Evolutionary conservation across 64 coral and sea anemone species (phyloP), one percentile per base, ranked within the genome.

Genomic region (Stylophora pistillata): DNA sequence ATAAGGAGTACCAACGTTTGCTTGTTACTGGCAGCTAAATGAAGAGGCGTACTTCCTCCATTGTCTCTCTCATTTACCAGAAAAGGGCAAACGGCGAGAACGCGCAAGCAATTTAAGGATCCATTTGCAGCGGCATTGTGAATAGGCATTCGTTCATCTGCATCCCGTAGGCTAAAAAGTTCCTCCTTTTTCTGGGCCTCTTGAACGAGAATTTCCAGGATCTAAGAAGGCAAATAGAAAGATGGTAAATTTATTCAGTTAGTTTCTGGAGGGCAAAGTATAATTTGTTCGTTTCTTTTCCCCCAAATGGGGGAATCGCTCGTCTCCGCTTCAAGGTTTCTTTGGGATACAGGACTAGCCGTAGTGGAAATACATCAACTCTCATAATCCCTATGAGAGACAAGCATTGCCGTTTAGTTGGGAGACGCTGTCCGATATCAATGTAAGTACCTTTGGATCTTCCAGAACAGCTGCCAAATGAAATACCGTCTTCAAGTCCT

Each of bases 81-180:
- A 33, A 23, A 21, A 9, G 37, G 54, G 31, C 17, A 55, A 28
- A 58, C 28, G 23, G 90, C 26, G 5, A 91, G 47, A n/a, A 61
- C 10, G 0, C 69, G n/a, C 37, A 75, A 57, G 15, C 81, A 74
- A 31, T 86, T 20, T 1, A 91, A 31, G 13, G 41, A 55, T 27
- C 90, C 90, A 58, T 10, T 59, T n/a, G 25, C 62, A 5, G 90
- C 90, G 2, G 90, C 81, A 13, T 86, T 68, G 30, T 91, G 90
- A 32, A 91, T 73, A 13, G 90, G 72, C 15, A 53, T 29, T 30
- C 20, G 61, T 1, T 91, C 90, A 13, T 86, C 29, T 27, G 53
- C 55, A 25, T 91, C 90, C 15, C 80, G 53, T 18, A 14, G 79
- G 27, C 27, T 27, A 18, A 74, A 30, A 25, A n/a, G 0, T 25